Conservation (phyloP, 30 jellyfish, hydroid and myxozoan genomes). For the Phacellophora camtschatica region DNA sequence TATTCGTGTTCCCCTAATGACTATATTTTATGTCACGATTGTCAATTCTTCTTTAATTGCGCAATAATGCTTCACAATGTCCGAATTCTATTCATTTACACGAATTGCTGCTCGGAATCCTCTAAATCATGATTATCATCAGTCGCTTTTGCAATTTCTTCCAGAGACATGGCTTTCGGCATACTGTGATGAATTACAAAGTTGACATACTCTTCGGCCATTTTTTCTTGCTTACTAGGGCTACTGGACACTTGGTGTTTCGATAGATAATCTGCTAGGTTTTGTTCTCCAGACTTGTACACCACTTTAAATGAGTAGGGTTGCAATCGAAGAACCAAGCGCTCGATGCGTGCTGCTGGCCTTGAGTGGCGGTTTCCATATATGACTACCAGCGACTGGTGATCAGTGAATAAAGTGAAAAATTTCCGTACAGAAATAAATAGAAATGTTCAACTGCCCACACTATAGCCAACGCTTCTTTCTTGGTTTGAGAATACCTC, state of each 20-base stretch:
- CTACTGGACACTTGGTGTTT: constrained; percentile 42
- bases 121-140: constrained; percentile 19
- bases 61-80: neutral
- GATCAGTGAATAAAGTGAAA: constrained; percentile 18
- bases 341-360: constrained; percentile 45
- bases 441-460: constrained; percentile 9
- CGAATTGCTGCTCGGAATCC: constrained; percentile 49
- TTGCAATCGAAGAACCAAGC: constrained; percentile 51
- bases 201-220: constrained; percentile 59
- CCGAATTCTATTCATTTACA: constrained; percentile 17
- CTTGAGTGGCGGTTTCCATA: constrained; percentile 41
- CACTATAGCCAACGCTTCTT: constrained; percentile 19
- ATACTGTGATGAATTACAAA: constrained; percentile 15
- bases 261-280: constrained; percentile 48
- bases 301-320: constrained; percentile 28
- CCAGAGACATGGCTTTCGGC: constrained; percentile 61
- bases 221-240: neutral
- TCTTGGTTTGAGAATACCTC: constrained; percentile 29
- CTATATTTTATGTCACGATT: constrained; percentile 13
- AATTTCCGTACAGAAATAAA: constrained; percentile 1
- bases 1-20: constrained; percentile 49
- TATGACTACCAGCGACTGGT: constrained; percentile 31
- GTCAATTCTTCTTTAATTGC: constrained; percentile 31
- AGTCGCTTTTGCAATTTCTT: constrained; percentile 53
- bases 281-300: constrained; percentile 44